Base-by-base conservation (phyloP, 2,888 invertebrate genomes). In the Conus canariensis region DNA sequence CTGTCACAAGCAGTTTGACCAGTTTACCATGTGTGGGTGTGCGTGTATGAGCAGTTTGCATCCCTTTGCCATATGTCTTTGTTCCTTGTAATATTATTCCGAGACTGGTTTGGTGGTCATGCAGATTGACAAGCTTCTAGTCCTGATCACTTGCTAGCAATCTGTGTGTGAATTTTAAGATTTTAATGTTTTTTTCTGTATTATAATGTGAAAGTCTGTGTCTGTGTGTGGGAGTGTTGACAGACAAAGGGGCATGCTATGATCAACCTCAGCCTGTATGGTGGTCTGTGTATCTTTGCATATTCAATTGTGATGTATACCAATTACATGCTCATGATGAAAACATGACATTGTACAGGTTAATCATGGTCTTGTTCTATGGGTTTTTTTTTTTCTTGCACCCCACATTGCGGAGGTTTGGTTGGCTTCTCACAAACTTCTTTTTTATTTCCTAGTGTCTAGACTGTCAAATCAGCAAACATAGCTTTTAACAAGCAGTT, bases 121-220 rank as follows among this genome's bases (percentile, higher is more conserved):
- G 56, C 82, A 83, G 82, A 83, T 83, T 83, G 58, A 58, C 12
- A 9, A 45, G 22, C 56, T 83, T 83, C 82, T 83, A 83, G 82
- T 83, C 82, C 82, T 56, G 56, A 83, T 56, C 56, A 83, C 56
- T 19, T 58, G 82, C 82, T 83, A 19, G 82, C 82, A 83, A 83
- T 83, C 82, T 83, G 82, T 56, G 4, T 86, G 86, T 86, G 64
- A 64, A 14, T 60, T 25, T 85, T 6, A 45, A 56, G 30, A 56
- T 85, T 58, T 85, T 9, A 22, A 1, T 45, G 9, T 82, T 56
- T 6, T 12, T 16, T 56, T 8, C 45, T 58, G 59, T 85, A 9
- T 56, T 4, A 25, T 8, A 19, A 9, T 85, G 22, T 58, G 58
- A 59, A n/a, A 3, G 7, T 14, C 6, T 85, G 25, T 85, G 22